A percentile compares a stretch with the other conserved stretches of the same genome.
Conservation (phyloP, 2,888 invertebrate genomes). For the Scaptomyza reducta region DNA sequence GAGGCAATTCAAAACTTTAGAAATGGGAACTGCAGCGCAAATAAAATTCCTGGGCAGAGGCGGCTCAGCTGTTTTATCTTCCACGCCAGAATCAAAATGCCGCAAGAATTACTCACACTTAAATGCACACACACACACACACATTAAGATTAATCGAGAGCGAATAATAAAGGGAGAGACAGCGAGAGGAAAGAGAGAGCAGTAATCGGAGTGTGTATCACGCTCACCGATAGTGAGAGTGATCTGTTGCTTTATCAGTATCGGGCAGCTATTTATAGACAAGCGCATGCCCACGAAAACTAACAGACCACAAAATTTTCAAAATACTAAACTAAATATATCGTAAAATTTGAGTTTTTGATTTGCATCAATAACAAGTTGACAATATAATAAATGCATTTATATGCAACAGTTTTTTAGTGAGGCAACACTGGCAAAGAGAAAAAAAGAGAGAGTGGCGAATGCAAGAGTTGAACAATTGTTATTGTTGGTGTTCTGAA, state of each 20-base stretch:
- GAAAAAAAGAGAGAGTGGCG: slow-evolving; percentile 7
- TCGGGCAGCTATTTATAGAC: slow-evolving; percentile 55
- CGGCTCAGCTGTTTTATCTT: slow-evolving; percentile 49
- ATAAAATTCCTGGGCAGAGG: slow-evolving; percentile 47
- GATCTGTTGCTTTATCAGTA: slow-evolving; percentile 69
- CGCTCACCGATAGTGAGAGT: slow-evolving; percentile 66
- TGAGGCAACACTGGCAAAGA: slow-evolving; percentile 45
- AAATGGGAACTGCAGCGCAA: slow-evolving; percentile 36
- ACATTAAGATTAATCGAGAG: slow-evolving; percentile 17
- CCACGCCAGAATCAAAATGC: slow-evolving; percentile 43
- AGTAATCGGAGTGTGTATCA: slow-evolving; percentile 1
- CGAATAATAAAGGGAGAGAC: slow-evolving; percentile 10
- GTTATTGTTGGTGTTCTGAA: slow-evolving; percentile 37
- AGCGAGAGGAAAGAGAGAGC: slow-evolving; percentile 10
- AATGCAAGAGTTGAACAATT: slow-evolving; percentile 3
- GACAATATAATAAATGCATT: slow-evolving; percentile 17
- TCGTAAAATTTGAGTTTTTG: slow-evolving; percentile 22
- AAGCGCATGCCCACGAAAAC: slow-evolving; percentile 32
- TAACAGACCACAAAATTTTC: slow-evolving; percentile 39
- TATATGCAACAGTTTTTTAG: slow-evolving; percentile 17
- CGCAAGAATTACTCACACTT: slow-evolving; percentile 51
- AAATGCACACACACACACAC: slow-evolving; percentile 3
- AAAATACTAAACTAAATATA: slow-evolving; percentile 44
- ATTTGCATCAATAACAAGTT: slow-evolving; percentile 34
- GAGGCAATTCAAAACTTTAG: slow-evolving; percentile 29